These are phyloP conservation scores for Montipora efflorescens DNA, from an alignment of 64 coral and sea anemone species.

Conservation along the genomic window DNA sequence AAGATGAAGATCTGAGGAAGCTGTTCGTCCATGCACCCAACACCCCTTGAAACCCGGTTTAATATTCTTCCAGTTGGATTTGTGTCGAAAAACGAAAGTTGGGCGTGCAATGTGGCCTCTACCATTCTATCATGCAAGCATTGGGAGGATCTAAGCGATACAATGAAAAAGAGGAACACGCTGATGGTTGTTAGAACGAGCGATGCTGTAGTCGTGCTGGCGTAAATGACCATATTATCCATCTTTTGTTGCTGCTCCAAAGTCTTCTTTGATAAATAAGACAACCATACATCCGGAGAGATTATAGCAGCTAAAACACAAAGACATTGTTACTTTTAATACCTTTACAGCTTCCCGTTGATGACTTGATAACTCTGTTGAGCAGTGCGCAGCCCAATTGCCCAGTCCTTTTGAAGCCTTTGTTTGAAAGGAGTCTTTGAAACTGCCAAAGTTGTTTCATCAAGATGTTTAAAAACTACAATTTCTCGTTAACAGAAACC, in stretches of 20 bases:
- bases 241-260: not conserved
- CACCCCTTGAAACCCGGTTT: slow-evolving; percentile 71
- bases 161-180: not conserved
- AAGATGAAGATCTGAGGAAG: slow-evolving; percentile 33
- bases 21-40: slow-evolving; percentile 46
- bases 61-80: slow-evolving; percentile 76
- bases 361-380: too few relatives aligned
- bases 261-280: not conserved
- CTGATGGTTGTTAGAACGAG: not conserved
- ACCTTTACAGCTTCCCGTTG: too few relatives aligned
- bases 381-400: too few relatives aligned
- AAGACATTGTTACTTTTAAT: not conserved
- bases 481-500: too few relatives aligned
- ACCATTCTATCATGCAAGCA: slow-evolving; percentile 67
- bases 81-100: slow-evolving; percentile 68
- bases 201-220: not conserved
- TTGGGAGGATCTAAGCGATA: not conserved
- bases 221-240: not conserved
- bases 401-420: too few relatives aligned
- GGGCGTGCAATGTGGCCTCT: slow-evolving; percentile 33
- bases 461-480: too few relatives aligned
- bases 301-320: not conserved
- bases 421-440: too few relatives aligned
- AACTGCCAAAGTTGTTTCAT: too few relatives aligned
- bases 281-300: not conserved